phyloP scores from a whole-genome alignment of 1,140 invertebrate species.

The Drosophila navojoa region DNA sequence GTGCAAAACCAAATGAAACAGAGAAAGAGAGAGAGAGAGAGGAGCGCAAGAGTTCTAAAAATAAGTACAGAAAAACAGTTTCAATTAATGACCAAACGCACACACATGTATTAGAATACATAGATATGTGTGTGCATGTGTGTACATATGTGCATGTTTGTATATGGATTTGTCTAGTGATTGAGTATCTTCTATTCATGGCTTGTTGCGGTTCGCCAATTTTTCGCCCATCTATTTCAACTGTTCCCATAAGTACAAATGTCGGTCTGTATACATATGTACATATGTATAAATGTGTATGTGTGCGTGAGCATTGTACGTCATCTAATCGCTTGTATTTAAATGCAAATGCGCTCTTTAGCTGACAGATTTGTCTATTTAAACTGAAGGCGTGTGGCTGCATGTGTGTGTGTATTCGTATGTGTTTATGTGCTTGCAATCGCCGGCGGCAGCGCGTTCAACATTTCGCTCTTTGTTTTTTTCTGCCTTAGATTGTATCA shows the following conservation, averaged over 20 bases:
- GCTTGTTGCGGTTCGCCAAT: constrained; percentile 50
- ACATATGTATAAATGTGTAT: not conserved
- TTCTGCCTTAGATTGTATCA: constrained; percentile 54
- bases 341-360: constrained; percentile 20
- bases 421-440: constrained; percentile 40
- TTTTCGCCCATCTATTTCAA: constrained; percentile 45
- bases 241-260: constrained; percentile 13
- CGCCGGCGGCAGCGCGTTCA: constrained; percentile 37
- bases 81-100: constrained; percentile 27
- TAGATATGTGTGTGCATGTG: not conserved
- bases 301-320: constrained; percentile 17
- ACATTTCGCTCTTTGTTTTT: constrained; percentile 44
- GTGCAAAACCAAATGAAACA: constrained; percentile 22
- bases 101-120: not conserved
- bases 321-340: constrained; percentile 10
- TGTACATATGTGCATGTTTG: not conserved
- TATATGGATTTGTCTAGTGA: constrained; percentile 5
- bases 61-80: constrained; percentile 38
- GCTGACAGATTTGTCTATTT: constrained; percentile 26
- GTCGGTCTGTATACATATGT: not conserved
- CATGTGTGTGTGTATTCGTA: not conserved
- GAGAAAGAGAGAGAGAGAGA: not conserved
- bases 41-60: constrained; percentile 33
- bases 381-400: not conserved
- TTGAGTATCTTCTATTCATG: constrained; percentile 25